Evolutionary conservation across 2,888 invertebrate species (phyloP), one percentile per base, ranked within the genome.

Genomic region (Sarcophaga variegata): DNA sequence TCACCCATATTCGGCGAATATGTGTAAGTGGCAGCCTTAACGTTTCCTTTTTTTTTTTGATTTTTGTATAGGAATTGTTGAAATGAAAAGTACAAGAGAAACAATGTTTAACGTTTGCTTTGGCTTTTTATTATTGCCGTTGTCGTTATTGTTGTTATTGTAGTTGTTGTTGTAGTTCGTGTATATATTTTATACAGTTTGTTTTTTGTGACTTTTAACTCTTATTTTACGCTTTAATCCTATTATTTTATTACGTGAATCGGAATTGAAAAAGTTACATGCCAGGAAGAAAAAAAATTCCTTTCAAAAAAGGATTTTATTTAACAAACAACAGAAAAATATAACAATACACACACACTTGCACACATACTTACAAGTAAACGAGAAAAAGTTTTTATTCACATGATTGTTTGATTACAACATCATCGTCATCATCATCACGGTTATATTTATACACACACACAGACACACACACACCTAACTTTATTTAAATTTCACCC

Each of bases 211-310:
- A 84, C 88, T 85, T 83, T 86, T 83, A 78, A 88, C 86, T 89
- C 71, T 86, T 84, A 70, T 76, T 82, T 87, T 77, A 88, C 88
- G 86, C 88, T 89, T 89, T 90, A 90, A 90, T 90, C 90, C 90
- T 89, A 90, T 90, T 90, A 90, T 89, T 90, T 90, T 90, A 90
- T 90, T 90, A 90, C 88, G 88, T 80, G 88, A 85, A 87, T 89
- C 88, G 87, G 86, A 88, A 89, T 89, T 88, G 88, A 88, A 88
- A 88, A 89, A 89, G 87, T 88, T 88, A 74, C 69, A 69, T 37
- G 12, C 20, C 37, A 37, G 37, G 2, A 37, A 37, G 37, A 37
- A 37, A 14, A 69, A 62, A 6, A 37, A 17, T 5, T 5, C 14
- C 77, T 81, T 81, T 82, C 69, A 63, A 86, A 75, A 59, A 82